phyloP scores from a whole-genome alignment of 2,113 vertebrate species.

The Hiodon tergisus region DNA sequence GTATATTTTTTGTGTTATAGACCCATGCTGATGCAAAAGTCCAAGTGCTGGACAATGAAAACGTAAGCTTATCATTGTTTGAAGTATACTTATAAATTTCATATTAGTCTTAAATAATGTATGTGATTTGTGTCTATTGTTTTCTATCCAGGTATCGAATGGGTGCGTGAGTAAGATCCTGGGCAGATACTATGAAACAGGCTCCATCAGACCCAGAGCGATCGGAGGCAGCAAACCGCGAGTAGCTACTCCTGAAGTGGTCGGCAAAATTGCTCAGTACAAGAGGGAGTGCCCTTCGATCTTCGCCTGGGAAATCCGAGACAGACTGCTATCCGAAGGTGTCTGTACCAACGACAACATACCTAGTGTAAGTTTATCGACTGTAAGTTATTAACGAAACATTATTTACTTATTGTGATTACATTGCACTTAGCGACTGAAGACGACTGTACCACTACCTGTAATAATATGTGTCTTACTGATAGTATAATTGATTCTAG shows the following conservation, averaged over 20 bases:
- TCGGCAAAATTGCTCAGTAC: constrained; percentile 98
- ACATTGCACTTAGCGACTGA: constrained; percentile 26
- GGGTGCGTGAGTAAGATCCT: constrained; percentile 99
- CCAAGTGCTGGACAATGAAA: constrained; percentile 99
- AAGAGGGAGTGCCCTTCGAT: constrained; percentile 98
- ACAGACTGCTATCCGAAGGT: constrained; percentile 96
- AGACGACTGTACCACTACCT: too few species aligned
- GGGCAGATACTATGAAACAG: constrained; percentile 98
- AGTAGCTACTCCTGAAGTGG: constrained; percentile 97
- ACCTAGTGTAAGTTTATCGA: constrained; percentile 88
- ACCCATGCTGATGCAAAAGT: constrained; percentile 99
- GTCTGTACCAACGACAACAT: constrained; percentile 99
- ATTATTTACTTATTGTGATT: constrained; percentile 30
- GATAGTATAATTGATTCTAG: too few species aligned
- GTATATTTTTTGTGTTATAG: constrained; percentile 99
- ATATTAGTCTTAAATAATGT: constrained; percentile 98
- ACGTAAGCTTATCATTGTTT: constrained; percentile 98
- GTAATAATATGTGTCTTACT: too few species aligned
- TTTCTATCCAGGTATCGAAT: constrained; percentile 95
- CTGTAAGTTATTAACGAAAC: constrained; percentile 27
- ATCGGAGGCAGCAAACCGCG: constrained; percentile 98
- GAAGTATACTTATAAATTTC: constrained; percentile 93
- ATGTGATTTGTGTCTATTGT: constrained; percentile 97
- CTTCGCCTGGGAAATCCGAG: constrained; percentile 99
- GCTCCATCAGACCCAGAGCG: constrained; percentile 97